Conservation (phyloP, 1,140 invertebrate species). For the Gryllus bimaculatus region DNA sequence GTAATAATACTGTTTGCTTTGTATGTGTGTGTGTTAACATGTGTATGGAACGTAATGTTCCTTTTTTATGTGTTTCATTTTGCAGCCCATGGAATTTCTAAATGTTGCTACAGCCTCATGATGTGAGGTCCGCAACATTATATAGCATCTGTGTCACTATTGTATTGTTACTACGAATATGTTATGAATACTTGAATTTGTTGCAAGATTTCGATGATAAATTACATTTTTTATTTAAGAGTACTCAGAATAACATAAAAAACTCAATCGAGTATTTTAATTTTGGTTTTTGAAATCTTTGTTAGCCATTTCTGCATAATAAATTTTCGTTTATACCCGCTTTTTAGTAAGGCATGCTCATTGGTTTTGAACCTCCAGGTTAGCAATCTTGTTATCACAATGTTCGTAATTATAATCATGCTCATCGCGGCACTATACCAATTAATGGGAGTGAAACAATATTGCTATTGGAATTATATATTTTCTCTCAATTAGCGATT, state of each 20-base stretch:
- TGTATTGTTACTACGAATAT: no score
- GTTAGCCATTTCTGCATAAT: neutral
- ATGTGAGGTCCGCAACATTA: neutral
- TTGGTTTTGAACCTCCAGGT: neutral
- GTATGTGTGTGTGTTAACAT: slow-evolving; percentile 12
- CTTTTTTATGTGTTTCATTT: no score
- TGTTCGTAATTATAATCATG: neutral
- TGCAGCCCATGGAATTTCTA: neutral
- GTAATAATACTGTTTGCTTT: slow-evolving; percentile 11
- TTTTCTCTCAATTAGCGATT: neutral
- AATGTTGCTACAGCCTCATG: neutral
- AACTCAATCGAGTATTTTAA: no score
- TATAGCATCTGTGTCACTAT: neutral
- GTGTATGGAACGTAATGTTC: neutral
- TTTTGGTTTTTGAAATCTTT: no score
- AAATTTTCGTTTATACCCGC: neutral
- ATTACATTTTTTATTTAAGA: no score
- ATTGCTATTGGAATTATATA: neutral
- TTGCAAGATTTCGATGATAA: no score
- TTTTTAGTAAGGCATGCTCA: neutral
- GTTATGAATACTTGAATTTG: no score
- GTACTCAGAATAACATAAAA: no score
- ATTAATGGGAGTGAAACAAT: neutral
- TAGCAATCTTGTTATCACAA: neutral
- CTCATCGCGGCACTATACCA: neutral